Conservation (phyloP, 1,140 invertebrate species). For the Bradynema listronoti region DNA sequence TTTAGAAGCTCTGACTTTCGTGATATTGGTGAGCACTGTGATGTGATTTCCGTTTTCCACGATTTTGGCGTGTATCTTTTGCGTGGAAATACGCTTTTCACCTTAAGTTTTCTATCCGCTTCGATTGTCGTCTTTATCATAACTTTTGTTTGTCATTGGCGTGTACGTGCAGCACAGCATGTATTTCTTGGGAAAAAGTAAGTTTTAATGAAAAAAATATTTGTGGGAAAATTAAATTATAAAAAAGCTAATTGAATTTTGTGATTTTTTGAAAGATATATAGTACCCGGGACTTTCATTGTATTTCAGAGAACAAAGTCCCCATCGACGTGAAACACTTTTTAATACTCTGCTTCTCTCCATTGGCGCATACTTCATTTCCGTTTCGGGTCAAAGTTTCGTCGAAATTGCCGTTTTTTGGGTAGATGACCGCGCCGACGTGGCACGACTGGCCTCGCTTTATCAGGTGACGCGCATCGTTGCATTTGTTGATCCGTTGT, state of each 20-base stretch:
- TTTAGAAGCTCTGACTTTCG: slow-evolving; percentile 50
- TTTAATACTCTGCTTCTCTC: slow-evolving; percentile 55
- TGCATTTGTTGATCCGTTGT: slow-evolving; percentile 51
- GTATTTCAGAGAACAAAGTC: slow-evolving; percentile 48
- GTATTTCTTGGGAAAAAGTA: slow-evolving; percentile 36
- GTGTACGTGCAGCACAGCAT: slow-evolving; percentile 46
- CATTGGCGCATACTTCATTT: slow-evolving; percentile 54
- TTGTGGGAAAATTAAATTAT: no score
- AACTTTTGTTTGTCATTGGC: slow-evolving; percentile 50
- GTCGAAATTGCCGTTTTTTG: slow-evolving; percentile 57
- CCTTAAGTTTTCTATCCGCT: slow-evolving; percentile 46
- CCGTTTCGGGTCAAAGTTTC: slow-evolving; percentile 50
- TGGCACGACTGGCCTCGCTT: slow-evolving; percentile 36
- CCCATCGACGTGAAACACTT: slow-evolving; percentile 50
- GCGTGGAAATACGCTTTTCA: slow-evolving; percentile 54
- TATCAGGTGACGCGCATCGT: slow-evolving; percentile 45
- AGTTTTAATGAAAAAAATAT: no score
- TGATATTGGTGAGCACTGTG: slow-evolving; percentile 50
- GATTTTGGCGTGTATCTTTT: slow-evolving; percentile 54
- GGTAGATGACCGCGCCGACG: slow-evolving; percentile 47
- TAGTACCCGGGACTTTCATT: no score
- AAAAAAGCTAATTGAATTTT: no score
- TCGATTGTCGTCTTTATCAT: slow-evolving; percentile 51
- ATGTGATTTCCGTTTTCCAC: slow-evolving; percentile 49
- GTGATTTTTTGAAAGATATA: no score